Conservation (phyloP, 2,888 invertebrate species). For the Hemistola chrysoprasaria region DNA sequence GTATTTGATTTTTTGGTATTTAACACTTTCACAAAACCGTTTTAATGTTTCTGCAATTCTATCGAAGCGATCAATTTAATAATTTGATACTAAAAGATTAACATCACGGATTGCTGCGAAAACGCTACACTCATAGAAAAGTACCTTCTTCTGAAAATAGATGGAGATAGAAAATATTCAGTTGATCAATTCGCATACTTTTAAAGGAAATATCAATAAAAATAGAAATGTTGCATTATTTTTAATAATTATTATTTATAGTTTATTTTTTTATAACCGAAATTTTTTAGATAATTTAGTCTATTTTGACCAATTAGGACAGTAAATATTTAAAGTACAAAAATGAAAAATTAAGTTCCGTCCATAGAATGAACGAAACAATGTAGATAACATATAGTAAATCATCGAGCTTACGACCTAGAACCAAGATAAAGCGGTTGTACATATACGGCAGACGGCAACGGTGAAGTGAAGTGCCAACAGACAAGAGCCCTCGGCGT, state of each 20-base stretch:
- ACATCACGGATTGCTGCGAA: slow-evolving; percentile 85
- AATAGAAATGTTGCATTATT: no score
- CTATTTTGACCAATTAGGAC: neutral
- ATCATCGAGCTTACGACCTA: no score
- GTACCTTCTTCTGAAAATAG: slow-evolving; percentile 88
- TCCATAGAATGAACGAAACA: slow-evolving; percentile 15
- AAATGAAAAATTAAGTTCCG: slow-evolving; percentile 14
- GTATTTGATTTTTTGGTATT: slow-evolving; percentile 66
- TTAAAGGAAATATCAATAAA: slow-evolving; percentile 24
- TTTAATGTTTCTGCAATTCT: slow-evolving; percentile 67
- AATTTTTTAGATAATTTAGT: no score
- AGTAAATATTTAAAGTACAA: slow-evolving; percentile 1
- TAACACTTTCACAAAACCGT: slow-evolving; percentile 76
- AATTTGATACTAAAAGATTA: slow-evolving; percentile 83
- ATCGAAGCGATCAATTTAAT: slow-evolving; percentile 78
- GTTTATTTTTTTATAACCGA: no score
- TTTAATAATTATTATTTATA: no score
- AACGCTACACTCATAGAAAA: slow-evolving; percentile 83
- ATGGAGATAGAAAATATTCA: slow-evolving; percentile 85
- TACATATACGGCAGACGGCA: no score
- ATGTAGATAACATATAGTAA: neutral
- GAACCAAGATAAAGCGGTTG: no score
- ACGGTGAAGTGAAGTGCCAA: no score
- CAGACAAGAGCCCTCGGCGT: no score
- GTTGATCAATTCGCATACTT: slow-evolving; percentile 56